Evolutionary conservation across 2,888 invertebrate species (phyloP), one percentile per base, ranked within the genome.

Genomic region (Oxyteleia sp.): DNA sequence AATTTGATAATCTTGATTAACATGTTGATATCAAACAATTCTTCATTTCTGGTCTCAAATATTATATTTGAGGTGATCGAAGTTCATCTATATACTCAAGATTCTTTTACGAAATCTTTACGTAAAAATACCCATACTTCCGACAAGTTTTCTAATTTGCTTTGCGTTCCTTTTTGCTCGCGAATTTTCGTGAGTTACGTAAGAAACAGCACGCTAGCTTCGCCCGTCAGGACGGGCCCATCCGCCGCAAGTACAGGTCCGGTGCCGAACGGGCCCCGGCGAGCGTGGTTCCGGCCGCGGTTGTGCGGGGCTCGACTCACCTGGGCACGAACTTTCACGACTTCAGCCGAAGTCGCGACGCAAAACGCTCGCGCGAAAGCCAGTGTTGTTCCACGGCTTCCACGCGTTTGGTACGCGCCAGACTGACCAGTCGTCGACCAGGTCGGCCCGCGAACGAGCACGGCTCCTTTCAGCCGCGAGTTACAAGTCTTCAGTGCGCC

Each of bases 401-500:
- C 55, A 64, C 26, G 57, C 57, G 76, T 43, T 69, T 18, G 51
- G 79, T 79, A 57, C 43, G 20, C 57, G 71, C 47, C 64, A 71
- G 49, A 71, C 64, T 71, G 79, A 64, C 64, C 71, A 71, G 79
- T 79, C 79, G 79, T 71, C 71, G 41, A 55, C 71, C 55, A 71
- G 78, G 43, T 69, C 53, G 59, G 68, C 47, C n/a, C 68, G 78
- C 53, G 68, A 53, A 61, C 15, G 41, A 53, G 29, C 32, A 15
- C 26, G 35, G 66, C 47, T 29, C 61, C 15, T 45, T 16, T 4
- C 51, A 49, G 59, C 16, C 61, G 78, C 38, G 69, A 53, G 68
- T 26, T 63, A n/a, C 43, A 23, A 49, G n/a, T n/a, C n/a, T 45
- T 15, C 13, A 38, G 49, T 32, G 49, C 61, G 68, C 11, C 35